Evolutionary conservation across 2,113 vertebrate genomes (phyloP).

Genomic region (Scytalopus superciliaris): DNA sequence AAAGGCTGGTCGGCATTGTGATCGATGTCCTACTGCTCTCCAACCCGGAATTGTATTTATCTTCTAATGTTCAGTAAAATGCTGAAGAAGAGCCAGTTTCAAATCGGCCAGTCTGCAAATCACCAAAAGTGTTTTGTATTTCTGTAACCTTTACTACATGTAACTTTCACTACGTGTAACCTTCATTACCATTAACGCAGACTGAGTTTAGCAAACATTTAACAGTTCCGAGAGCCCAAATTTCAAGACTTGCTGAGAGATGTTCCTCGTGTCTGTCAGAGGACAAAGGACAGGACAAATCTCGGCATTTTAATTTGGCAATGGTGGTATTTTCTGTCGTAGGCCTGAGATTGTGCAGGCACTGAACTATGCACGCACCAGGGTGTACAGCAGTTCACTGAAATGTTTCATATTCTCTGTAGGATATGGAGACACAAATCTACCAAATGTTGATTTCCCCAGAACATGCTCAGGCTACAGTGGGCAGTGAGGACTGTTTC

Average conservation of each 20-base stretch:
- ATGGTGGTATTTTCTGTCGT: background rate
- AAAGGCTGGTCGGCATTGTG: accelerated
- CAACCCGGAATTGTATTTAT: accelerated
- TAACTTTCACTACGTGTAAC: background rate
- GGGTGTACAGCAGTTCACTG: background rate
- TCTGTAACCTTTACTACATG: background rate
- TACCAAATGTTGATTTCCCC: background rate
- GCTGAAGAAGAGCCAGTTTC: background rate
- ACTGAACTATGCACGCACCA: background rate
- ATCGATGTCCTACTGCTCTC: background rate
- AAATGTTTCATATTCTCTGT: background rate
- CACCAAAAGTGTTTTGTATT: background rate
- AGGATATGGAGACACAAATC: background rate
- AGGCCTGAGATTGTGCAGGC: background rate
- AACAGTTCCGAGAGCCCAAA: background rate
- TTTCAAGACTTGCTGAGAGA: background rate
- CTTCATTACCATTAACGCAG: background rate
- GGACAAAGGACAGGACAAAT: background rate
- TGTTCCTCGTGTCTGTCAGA: background rate
- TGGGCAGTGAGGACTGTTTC: background rate
- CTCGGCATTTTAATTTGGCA: background rate
- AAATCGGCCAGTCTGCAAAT: background rate
- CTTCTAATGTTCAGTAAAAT: background rate
- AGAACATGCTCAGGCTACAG: background rate
- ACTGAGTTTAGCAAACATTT: background rate